Percentiles rank a stretch among this genome's conserved stretches.
Conservation (phyloP, 2,797 vertebrate genomes). For the Phyllotis vaccarum region DNA sequence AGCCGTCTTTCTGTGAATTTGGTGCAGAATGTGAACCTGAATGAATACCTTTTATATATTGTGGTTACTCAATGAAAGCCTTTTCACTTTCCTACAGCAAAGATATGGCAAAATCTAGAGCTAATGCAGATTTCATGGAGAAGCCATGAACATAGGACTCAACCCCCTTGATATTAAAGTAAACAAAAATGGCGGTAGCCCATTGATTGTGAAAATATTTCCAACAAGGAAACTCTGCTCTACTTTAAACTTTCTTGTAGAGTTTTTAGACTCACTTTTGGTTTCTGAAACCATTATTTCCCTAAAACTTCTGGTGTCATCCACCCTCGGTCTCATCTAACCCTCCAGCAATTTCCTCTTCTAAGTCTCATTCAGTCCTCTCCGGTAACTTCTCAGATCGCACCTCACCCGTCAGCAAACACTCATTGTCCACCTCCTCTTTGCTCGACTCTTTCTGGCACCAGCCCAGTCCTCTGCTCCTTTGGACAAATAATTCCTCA, state of each 20-base stretch:
- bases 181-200: background rate
- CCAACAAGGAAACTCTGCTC: background rate
- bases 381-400: background rate
- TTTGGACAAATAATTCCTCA: background rate
- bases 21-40: conserved; percentile 7
- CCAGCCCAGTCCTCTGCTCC: background rate
- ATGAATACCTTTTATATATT: background rate
- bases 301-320: background rate
- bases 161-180: background rate
- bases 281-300: background rate
- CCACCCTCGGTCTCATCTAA: background rate
- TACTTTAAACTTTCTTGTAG: background rate
- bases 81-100: background rate
- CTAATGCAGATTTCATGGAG: background rate
- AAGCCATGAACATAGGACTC: background rate
- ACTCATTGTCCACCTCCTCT: background rate
- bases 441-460: background rate
- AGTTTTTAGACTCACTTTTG: conserved; percentile 11
- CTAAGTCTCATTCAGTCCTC: background rate
- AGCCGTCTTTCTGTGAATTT: background rate
- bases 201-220: background rate
- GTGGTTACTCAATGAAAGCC: background rate
- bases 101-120: background rate
- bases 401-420: background rate
- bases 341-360: background rate